These are phyloP conservation scores for Zosterops pallidus DNA, from an alignment of 2,113 vertebrate genomes.

Conservation along the genomic window DNA sequence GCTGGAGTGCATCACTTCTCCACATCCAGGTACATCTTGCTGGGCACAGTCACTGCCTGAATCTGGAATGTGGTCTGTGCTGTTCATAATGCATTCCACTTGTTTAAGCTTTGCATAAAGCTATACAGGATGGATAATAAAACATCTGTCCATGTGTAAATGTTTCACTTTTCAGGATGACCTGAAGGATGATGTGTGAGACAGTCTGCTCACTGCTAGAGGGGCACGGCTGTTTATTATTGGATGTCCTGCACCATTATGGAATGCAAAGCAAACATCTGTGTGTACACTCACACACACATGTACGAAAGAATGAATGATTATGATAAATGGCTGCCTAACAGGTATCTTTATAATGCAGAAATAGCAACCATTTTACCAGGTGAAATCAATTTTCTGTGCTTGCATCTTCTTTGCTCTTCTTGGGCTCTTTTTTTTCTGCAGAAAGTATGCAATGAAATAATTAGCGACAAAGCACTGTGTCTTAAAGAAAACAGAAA, in stretches of 20 bases:
- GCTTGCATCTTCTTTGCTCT: neutral
- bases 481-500: neutral
- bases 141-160: conserved; percentile 32
- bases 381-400: conserved; percentile 30
- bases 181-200: conserved; percentile 3
- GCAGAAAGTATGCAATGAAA: neutral
- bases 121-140: neutral
- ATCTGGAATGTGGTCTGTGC: neutral
- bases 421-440: neutral
- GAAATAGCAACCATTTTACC: neutral
- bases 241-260: neutral
- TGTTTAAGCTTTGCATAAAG: conserved; percentile 5
- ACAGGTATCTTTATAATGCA: conserved; percentile 12
- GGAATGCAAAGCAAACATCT: neutral
- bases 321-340: conserved; percentile 17
- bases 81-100: neutral
- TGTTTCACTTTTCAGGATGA: conserved; percentile 28
- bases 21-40: neutral
- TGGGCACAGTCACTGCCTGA: neutral
- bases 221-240: neutral
- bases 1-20: neutral
- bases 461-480: neutral
- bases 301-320: neutral
- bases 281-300: neutral
- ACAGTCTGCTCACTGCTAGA: conserved; percentile 27